Percentiles rank a stretch among this genome's conserved stretches.
Conservation (phyloP, 2,888 invertebrate genomes). For the Eupithecia subfuscata region DNA sequence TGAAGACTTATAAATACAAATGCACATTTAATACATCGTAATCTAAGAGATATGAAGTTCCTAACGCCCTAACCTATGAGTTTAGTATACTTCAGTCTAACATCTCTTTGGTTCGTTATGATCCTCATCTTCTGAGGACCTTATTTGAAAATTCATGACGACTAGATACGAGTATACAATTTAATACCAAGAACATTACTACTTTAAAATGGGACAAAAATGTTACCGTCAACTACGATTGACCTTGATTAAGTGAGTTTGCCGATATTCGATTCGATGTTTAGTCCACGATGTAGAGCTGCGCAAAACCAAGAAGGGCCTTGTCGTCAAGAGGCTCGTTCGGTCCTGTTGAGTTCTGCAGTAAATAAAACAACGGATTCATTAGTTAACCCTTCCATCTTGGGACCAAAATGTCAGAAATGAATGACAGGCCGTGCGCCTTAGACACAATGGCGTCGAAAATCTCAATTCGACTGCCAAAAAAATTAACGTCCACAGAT, state of each 20-base stretch:
- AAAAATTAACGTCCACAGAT: too few species aligned
- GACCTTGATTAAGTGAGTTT: neutral
- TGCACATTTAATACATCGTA: conserved; percentile 5
- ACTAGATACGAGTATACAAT: neutral
- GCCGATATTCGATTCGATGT: neutral
- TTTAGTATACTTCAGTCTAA: conserved; percentile 2
- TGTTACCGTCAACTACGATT: neutral
- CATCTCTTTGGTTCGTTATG: conserved; percentile 31
- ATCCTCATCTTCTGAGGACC: too few species aligned
- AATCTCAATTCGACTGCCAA: too few species aligned
- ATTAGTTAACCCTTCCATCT: too few species aligned
- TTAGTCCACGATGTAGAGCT: conserved; percentile 94
- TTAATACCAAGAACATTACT: neutral
- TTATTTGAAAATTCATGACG: neutral
- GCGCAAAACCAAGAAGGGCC: conserved; percentile 97
- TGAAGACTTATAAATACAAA: neutral
- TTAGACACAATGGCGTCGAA: too few species aligned
- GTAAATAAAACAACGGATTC: conserved; percentile 51
- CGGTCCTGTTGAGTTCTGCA: conserved; percentile 87
- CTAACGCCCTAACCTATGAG: neutral
- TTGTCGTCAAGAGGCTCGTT: conserved; percentile 97
- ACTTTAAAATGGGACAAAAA: neutral
- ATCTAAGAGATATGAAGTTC: conserved; percentile 15
- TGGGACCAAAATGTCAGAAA: too few species aligned
- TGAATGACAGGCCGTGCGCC: too few species aligned